These are phyloP conservation scores for Ascidia mentula DNA, from an alignment of 23 tunicate species.

Conservation along the genomic window DNA sequence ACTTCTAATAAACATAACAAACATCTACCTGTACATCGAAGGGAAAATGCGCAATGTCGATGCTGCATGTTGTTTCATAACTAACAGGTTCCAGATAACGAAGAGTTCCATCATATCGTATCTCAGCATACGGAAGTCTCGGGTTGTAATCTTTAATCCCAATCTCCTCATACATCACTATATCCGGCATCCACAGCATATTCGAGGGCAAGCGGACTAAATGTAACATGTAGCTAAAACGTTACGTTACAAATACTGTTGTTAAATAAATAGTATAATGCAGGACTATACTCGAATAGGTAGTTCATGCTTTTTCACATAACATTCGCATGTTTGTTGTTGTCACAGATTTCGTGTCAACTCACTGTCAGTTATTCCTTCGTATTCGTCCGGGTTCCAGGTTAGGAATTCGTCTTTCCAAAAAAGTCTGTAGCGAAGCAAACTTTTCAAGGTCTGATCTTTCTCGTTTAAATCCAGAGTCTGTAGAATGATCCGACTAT, in stretches of 20 bases:
- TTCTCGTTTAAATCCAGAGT: constrained; percentile 70
- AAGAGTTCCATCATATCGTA: constrained; percentile 48
- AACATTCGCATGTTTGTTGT: not conserved
- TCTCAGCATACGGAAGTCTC: constrained; percentile 57
- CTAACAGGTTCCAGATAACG: constrained; percentile 56
- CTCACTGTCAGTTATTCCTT: constrained; percentile 41
- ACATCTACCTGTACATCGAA: constrained; percentile 65
- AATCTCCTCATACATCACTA: constrained; percentile 57
- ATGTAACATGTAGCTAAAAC: no score
- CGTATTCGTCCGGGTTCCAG: constrained; percentile 58
- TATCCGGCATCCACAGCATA: constrained; percentile 72
- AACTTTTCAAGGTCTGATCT: constrained; percentile 54
- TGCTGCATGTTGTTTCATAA: constrained; percentile 58
- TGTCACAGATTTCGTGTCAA: not conserved
- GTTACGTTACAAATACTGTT: no score
- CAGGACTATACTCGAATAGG: no score
- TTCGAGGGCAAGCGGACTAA: constrained; percentile 57
- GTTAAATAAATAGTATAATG: no score
- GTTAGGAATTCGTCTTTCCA: constrained; percentile 57
- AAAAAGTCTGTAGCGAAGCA: constrained; percentile 46
- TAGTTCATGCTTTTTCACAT: no score
- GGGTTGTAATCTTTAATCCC: constrained; percentile 69
- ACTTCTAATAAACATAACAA: not conserved
- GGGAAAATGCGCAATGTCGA: constrained; percentile 71
- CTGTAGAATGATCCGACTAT: no score